Evolutionary conservation across 2,888 invertebrate genomes (phyloP).

Genomic region (Leucophora obtusa): DNA sequence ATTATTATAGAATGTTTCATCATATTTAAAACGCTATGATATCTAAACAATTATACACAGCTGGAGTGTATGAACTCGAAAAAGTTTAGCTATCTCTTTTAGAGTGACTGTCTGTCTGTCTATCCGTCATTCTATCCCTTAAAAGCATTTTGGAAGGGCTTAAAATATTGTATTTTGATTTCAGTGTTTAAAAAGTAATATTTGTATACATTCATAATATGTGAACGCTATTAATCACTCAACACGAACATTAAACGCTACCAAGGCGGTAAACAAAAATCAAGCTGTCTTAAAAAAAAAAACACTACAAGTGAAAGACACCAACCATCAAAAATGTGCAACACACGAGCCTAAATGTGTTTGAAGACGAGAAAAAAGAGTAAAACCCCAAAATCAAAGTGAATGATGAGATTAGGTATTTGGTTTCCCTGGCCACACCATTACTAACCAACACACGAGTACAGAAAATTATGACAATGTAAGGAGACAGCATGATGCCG

Average conservation of each 20-base stretch:
- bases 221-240: constrained; percentile 77
- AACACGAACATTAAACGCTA: constrained; percentile 73
- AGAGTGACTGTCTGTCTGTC: background rate
- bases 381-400: constrained; percentile 29
- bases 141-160: constrained; percentile 36
- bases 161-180: constrained; percentile 26
- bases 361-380: constrained; percentile 17
- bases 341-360: constrained; percentile 60
- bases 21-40: constrained; percentile 53
- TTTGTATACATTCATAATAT: constrained; percentile 56
- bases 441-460: constrained; percentile 36
- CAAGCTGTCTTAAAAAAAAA: constrained; percentile 1
- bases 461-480: constrained; percentile 76
- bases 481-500: constrained; percentile 71
- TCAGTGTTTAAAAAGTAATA: constrained; percentile 23
- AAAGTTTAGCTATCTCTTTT: background rate
- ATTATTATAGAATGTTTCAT: constrained; percentile 22
- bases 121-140: background rate
- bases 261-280: constrained; percentile 66
- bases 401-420: constrained; percentile 60
- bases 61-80: constrained; percentile 22
- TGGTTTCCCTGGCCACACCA: constrained; percentile 48
- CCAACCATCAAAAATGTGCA: constrained; percentile 57
- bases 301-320: constrained; percentile 32
- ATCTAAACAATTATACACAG: constrained; percentile 48